Conservation (phyloP, 2,113 vertebrate species). For the Origma solitaria region DNA sequence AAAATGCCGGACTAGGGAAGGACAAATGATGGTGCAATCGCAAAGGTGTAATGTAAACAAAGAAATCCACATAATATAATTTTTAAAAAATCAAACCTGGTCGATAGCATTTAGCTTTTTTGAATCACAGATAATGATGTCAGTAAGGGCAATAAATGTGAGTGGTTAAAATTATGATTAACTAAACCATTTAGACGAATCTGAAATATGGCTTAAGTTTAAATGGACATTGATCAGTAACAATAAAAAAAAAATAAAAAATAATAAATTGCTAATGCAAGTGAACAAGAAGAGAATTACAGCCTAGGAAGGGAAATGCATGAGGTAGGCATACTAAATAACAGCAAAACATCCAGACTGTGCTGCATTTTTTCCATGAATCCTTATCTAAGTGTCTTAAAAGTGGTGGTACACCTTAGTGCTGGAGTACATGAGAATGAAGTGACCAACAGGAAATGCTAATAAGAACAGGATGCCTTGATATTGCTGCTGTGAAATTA, state of each 20-base stretch:
- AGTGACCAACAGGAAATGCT: rapidly evolving
- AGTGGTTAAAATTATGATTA: not conserved
- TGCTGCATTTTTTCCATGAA: not conserved
- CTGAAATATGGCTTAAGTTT: not conserved
- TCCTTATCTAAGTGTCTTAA: not conserved
- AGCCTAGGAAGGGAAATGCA: not conserved
- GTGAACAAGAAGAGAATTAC: not conserved
- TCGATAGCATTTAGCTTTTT: not conserved
- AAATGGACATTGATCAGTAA: not conserved
- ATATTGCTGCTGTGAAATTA: not conserved
- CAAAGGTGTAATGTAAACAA: not conserved
- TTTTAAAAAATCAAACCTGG: not conserved
- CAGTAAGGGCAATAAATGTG: not conserved
- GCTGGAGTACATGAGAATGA: not conserved
- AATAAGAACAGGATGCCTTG: not conserved
- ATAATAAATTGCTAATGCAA: not conserved
- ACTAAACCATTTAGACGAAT: not conserved
- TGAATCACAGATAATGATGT: not conserved
- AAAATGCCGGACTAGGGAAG: not conserved
- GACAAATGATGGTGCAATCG: not conserved
- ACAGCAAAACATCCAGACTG: not conserved
- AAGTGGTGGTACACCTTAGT: not conserved
- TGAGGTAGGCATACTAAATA: not conserved
- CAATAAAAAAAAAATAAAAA: not conserved
- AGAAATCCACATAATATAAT: not conserved